Evolutionary conservation across 2,888 invertebrate species (phyloP).

Genomic region (Brachycybe producta): DNA sequence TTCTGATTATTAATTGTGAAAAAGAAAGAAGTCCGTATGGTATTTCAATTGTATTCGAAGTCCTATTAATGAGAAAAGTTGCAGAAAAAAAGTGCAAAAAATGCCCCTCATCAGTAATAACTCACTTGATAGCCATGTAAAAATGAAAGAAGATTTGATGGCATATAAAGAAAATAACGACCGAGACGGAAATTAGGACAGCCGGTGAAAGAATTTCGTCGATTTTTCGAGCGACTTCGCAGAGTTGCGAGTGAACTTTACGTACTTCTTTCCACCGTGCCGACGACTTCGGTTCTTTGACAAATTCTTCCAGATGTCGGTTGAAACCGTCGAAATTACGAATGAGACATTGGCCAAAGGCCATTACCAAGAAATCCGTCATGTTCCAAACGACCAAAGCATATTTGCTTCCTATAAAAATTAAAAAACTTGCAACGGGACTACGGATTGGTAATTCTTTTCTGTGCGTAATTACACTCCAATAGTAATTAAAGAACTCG

Average conservation of each 20-base stretch:
- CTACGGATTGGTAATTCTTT: neutral
- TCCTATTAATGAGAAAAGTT: too few species aligned
- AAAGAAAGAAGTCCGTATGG: too few species aligned
- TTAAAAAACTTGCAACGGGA: neutral
- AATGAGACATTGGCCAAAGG: neutral
- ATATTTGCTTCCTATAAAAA: neutral
- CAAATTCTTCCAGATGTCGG: neutral
- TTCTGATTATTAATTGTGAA: too few species aligned
- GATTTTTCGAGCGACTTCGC: neutral
- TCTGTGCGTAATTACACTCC: too few species aligned
- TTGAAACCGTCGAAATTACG: neutral
- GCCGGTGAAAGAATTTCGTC: neutral
- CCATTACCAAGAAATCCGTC: neutral
- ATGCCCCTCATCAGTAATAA: too few species aligned
- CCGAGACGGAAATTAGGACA: neutral
- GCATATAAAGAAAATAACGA: neutral
- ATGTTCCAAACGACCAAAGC: constrained; percentile 2
- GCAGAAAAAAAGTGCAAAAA: too few species aligned
- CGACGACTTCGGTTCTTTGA: neutral
- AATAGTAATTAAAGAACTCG: too few species aligned
- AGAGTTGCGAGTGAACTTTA: neutral
- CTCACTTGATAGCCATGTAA: too few species aligned
- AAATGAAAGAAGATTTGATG: neutral
- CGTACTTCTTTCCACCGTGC: neutral
- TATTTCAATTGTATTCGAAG: too few species aligned